Base-by-base conservation (phyloP, 2,113 vertebrate species). In the Vireo altiloquus region DNA sequence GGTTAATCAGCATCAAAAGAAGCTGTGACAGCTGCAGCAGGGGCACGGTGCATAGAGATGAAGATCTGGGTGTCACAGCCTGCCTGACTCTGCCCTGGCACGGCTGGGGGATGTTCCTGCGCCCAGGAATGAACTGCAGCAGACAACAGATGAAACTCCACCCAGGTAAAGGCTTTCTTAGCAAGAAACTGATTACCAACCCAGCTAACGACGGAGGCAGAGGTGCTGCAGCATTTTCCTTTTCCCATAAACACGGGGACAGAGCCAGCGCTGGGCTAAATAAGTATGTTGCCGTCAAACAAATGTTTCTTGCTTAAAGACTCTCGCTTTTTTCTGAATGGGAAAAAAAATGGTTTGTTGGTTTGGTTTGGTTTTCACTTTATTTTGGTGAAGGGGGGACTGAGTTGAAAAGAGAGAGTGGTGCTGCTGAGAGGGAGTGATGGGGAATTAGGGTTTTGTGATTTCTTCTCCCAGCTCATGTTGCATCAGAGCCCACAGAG, bases 1-100 rank as follows among this genome's bases (percentile, higher is more conserved):
- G 70, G 79, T 90, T 94, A 96, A 97, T 97, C 87, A 94, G 85
- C 87, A 19, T 71, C 91, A 71, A 59, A 85, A 69, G 93, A 31
- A 88, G 63, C 53, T 44, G 8, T 95, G 89, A 90, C 86, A 93
- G 88, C 82, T 23, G 31, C 52, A 17, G 1, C 75, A 23, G 28
- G 78, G 78, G 82, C 70, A 17, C 7, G 52, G 80, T 1, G 54
- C 91, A 76, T 7, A 25, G 61, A 5, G 82, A 85, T 47, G 90
- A 70, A 40, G 91, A 80, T 54, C 72, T 15, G 63, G 14, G 33
- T 69, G 72, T 27, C 54, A 23, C 63, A 44, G 53, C 11, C 61
- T 19, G 79, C 53, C 30, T 15, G 70, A 1, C 59, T 42, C 53
- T 18, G 82, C 70, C 7, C 0, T 5, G 56, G 9, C 69, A 8